Percentiles rank a stretch among this genome's conserved stretches.
phyloP scores from a whole-genome alignment of 2,113 vertebrate genomes.

The Diadophis punctatus region DNA sequence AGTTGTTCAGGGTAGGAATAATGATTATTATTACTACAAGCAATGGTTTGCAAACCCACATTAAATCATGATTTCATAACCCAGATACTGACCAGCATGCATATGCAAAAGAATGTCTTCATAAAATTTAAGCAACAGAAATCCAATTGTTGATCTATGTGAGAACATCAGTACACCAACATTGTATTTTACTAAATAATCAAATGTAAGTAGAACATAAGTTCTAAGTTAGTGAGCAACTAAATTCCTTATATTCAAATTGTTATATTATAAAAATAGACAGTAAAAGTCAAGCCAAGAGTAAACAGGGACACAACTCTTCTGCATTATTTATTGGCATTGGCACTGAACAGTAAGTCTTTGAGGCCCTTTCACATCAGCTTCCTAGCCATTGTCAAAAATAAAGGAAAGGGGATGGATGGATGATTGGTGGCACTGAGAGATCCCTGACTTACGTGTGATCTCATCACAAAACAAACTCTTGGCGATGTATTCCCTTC shows the following conservation, averaged over 20 bases:
- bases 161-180: neutral
- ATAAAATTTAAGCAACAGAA: neutral
- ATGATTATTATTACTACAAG: neutral
- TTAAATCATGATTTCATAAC: neutral
- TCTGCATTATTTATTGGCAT: neutral
- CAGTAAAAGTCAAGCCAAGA: neutral
- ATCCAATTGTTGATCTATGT: neutral
- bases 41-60: neutral
- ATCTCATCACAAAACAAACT: slow-evolving; percentile 49
- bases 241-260: slow-evolving; percentile 21
- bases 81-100: neutral
- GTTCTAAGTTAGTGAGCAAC: neutral
- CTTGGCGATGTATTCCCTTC: slow-evolving; percentile 30
- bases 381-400: slow-evolving; percentile 28
- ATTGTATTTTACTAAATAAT: neutral
- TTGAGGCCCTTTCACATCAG: slow-evolving; percentile 9
- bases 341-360: slow-evolving; percentile 11
- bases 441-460: slow-evolving; percentile 42
- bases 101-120: neutral
- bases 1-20: neutral
- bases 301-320: neutral
- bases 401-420: neutral
- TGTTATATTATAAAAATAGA: slow-evolving; percentile 3
- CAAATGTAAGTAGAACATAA: neutral
- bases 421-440: slow-evolving; percentile 23